A percentile compares a stretch with the other conserved stretches of the same genome.
phyloP scores from a whole-genome alignment of 2,888 invertebrate species.

The Campoplex capitator region DNA sequence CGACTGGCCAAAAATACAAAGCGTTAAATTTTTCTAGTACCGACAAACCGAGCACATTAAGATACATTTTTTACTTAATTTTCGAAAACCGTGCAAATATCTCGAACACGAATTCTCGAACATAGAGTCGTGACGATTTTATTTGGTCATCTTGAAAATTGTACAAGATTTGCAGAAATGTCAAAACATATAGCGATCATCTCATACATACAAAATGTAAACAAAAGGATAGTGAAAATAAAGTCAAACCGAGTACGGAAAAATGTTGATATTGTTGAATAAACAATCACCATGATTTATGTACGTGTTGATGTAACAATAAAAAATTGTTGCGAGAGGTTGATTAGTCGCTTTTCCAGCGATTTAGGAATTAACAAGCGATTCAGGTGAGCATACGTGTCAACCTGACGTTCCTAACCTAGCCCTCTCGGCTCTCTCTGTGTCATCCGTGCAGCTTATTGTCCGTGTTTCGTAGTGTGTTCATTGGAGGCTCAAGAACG shows the following conservation, averaged over 20 bases:
- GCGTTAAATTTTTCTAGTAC: not conserved
- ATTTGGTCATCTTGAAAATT: not conserved
- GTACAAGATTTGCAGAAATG: not conserved
- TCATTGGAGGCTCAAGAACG: not conserved
- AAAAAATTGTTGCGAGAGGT: not conserved
- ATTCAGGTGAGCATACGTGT: constrained; percentile 33
- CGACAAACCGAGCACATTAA: not conserved
- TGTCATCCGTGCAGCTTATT: not conserved
- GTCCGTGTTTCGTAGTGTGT: not conserved
- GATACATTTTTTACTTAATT: not conserved
- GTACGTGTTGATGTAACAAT: not conserved
- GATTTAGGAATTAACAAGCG: not conserved
- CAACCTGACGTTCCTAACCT: constrained; percentile 38
- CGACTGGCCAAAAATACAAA: not conserved
- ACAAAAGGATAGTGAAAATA: not conserved
- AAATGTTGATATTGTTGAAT: not conserved
- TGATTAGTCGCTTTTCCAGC: not conserved
- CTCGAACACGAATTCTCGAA: not conserved
- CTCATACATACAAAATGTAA: not conserved
- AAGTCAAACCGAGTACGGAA: not conserved
- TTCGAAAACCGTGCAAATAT: not conserved
- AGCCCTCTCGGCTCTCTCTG: not conserved
- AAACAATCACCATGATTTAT: not conserved
- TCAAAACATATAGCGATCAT: not conserved
- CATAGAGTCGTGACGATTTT: not conserved